Percentiles rank a stretch among this genome's conserved stretches.
Conservation (phyloP, 2,113 vertebrate genomes). For the Hypocryptadius cinnamomeus region DNA sequence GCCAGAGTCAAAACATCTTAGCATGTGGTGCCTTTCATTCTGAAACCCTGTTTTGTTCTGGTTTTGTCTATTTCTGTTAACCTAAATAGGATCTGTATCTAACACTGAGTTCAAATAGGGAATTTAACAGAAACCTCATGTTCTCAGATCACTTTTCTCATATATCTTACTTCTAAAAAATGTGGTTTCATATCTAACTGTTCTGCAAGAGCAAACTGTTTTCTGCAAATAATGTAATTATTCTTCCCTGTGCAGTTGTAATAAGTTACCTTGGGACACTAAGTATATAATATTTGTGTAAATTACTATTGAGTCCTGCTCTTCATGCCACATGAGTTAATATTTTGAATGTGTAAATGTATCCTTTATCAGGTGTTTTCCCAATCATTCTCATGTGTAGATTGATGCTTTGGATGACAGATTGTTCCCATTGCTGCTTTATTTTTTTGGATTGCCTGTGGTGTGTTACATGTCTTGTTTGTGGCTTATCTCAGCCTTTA, state of each 20-base stretch:
- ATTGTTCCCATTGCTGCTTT: background rate
- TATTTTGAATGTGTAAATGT: background rate
- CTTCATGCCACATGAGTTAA: background rate
- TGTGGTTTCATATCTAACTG: background rate
- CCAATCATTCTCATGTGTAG: background rate
- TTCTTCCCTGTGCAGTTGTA: background rate
- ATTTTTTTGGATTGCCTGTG: background rate
- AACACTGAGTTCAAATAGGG: background rate
- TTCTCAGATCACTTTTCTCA: background rate
- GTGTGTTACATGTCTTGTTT: background rate
- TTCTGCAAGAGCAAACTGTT: background rate
- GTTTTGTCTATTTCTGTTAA: background rate
- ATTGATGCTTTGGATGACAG: background rate
- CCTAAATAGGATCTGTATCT: background rate
- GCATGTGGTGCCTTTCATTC: background rate
- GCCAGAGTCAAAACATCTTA: background rate
- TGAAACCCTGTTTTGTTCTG: background rate
- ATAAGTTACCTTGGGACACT: background rate
- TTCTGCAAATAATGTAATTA: background rate
- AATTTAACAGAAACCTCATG: rapidly evolving
- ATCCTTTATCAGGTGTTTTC: background rate
- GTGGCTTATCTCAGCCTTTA: background rate
- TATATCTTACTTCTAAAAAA: background rate
- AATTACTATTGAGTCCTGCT: background rate
- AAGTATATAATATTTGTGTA: background rate